Conservation (phyloP, 2,888 invertebrate species). For the Ganaspis brasiliensis region DNA sequence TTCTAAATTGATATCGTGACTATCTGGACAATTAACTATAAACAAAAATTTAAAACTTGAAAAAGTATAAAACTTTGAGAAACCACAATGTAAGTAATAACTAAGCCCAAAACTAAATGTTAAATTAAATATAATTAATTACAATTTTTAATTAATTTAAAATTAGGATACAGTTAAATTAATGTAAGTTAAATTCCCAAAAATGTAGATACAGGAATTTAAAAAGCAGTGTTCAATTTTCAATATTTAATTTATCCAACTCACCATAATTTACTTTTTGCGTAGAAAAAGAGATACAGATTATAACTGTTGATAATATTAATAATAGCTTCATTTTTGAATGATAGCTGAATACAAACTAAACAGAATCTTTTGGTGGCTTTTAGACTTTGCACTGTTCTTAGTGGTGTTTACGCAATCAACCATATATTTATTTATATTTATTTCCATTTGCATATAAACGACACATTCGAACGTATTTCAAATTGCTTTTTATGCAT, state of each 20-base stretch:
- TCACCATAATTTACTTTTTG: constrained; percentile 28
- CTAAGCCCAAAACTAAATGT: no score
- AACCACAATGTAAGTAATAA: no score
- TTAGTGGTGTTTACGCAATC: not conserved
- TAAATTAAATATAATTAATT: no score
- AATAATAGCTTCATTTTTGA: constrained; percentile 23
- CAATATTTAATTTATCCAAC: not conserved
- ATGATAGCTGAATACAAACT: constrained; percentile 5
- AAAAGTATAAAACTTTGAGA: not conserved
- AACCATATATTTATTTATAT: not conserved
- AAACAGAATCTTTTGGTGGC: not conserved
- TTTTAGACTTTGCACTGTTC: not conserved
- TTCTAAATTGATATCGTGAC: not conserved
- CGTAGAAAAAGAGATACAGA: not conserved
- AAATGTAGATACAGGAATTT: no score
- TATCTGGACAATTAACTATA: constrained; percentile 12
- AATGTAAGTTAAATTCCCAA: no score
- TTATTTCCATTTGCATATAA: not conserved
- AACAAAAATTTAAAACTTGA: not conserved
- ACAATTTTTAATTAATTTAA: no score
- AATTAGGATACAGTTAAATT: no score
- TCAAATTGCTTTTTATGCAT: not conserved
- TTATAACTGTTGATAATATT: not conserved
- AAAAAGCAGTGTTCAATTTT: no score
- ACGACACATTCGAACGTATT: not conserved